Conservation (phyloP, 2,888 invertebrate species). For the Fissipunctia ypsillon region DNA sequence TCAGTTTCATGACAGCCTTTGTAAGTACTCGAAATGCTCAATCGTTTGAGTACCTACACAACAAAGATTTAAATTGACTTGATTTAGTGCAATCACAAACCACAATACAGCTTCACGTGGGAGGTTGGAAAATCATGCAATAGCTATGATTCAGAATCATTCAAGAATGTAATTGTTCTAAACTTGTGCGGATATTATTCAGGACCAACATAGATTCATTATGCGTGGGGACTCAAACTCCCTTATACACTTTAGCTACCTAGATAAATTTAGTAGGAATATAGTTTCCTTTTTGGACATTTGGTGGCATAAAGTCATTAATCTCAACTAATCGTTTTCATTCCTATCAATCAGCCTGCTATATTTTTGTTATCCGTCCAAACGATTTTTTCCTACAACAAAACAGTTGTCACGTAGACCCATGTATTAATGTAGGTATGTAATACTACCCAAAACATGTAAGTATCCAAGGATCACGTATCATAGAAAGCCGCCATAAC, state of each 20-base stretch:
- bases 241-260: background rate
- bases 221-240: slow-evolving; percentile 19
- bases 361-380: slow-evolving; percentile 6
- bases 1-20: slow-evolving; percentile 28
- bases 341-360: background rate
- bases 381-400: slow-evolving; percentile 12
- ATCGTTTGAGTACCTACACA: slow-evolving; percentile 53
- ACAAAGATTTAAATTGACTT: slow-evolving; percentile 55
- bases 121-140: slow-evolving; percentile 57
- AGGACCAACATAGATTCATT: slow-evolving; percentile 31
- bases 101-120: slow-evolving; percentile 55
- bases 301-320: background rate
- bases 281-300: background rate
- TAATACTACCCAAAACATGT: slow-evolving; percentile 56
- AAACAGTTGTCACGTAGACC: slow-evolving; percentile 54
- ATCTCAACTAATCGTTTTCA: no score
- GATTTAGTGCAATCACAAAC: slow-evolving; percentile 59
- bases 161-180: slow-evolving; percentile 51
- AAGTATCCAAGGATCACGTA: slow-evolving; percentile 49
- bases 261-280: background rate
- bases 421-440: slow-evolving; percentile 44
- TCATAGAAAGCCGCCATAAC: slow-evolving; percentile 59
- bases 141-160: slow-evolving; percentile 56
- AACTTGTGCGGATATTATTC: slow-evolving; percentile 41
- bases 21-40: slow-evolving; percentile 47